Conservation (phyloP, 2,113 vertebrate genomes). For the Leptodactylus fuscus region DNA sequence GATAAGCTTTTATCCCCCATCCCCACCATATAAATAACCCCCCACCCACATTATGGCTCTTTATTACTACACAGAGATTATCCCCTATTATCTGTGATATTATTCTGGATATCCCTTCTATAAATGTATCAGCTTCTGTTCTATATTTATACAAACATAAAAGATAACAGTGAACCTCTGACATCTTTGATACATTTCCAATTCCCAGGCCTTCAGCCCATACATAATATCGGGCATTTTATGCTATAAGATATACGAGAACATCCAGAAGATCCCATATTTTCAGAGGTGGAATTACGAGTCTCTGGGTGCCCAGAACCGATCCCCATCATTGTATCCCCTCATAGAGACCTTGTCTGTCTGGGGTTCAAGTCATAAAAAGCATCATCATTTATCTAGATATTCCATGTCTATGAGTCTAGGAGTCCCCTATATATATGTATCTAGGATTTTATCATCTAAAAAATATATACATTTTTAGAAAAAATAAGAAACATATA, state of each 20-base stretch:
- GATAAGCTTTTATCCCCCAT: too few species aligned
- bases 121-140: not conserved
- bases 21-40: not conserved
- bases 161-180: not conserved
- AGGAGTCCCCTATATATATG: too few species aligned
- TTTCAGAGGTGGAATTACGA: constrained; percentile 9
- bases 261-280: constrained; percentile 11
- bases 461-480: too few species aligned
- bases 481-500: too few species aligned
- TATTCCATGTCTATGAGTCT: too few species aligned
- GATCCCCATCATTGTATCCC: not conserved
- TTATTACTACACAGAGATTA: not conserved
- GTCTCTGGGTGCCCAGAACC: not conserved
- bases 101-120: not conserved
- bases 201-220: not conserved
- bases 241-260: constrained; percentile 18
- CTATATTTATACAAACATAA: not conserved
- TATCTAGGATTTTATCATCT: too few species aligned
- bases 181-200: not conserved
- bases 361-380: not conserved
- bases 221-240: not conserved
- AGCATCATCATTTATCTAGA: not conserved
- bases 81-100: not conserved
- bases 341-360: not conserved
- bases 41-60: not conserved